Percentiles rank a stretch among this genome's conserved stretches.
Conservation (phyloP, 2,797 vertebrate species). For the Cynopterus sphinx region DNA sequence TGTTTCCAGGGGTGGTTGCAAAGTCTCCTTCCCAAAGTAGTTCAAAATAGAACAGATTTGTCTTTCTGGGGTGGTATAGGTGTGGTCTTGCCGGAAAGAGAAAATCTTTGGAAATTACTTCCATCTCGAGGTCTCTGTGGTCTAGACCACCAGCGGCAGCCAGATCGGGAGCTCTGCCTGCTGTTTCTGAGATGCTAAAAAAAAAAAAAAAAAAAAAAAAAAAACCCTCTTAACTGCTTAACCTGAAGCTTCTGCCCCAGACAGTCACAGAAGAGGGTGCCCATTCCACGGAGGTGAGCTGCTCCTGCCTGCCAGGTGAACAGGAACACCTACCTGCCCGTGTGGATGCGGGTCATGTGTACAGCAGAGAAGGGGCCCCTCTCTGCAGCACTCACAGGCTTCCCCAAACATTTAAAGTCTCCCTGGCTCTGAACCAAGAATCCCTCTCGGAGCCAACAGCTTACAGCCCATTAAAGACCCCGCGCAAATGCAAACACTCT, state of each 20-base stretch:
- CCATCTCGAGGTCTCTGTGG: neutral
- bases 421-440: constrained; percentile 73
- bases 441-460: constrained; percentile 56
- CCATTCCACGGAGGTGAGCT: neutral
- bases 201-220: neutral
- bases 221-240: neutral
- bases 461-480: constrained; percentile 66
- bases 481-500: constrained; percentile 62
- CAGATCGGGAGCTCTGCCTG: neutral
- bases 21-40: neutral
- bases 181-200: constrained; percentile 41
- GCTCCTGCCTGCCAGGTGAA: neutral
- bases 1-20: neutral
- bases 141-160: neutral
- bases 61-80: constrained; percentile 22
- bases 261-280: neutral
- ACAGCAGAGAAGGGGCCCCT: neutral
- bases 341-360: neutral
- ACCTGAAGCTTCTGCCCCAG: constrained; percentile 2
- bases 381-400: constrained; percentile 10
- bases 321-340: neutral
- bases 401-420: constrained; percentile 40
- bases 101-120: constrained; percentile 54
- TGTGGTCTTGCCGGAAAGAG: constrained; percentile 43
- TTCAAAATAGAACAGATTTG: neutral